Evolutionary conservation across 2,888 invertebrate species (phyloP).

Genomic region (Hetaerina titia): DNA sequence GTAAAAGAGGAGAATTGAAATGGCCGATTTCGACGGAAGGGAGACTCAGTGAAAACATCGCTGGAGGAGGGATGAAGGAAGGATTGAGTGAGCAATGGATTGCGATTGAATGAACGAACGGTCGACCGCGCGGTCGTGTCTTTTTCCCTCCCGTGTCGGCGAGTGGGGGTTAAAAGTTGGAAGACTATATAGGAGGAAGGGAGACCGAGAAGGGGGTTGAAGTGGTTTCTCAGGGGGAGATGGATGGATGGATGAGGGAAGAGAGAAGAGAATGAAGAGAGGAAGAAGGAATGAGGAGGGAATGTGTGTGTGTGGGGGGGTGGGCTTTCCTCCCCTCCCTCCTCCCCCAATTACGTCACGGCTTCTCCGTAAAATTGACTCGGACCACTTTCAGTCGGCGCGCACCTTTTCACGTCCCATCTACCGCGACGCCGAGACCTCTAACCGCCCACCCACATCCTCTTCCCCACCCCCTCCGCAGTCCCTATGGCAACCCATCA

Average conservation of each 20-base stretch:
- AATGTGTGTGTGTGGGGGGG: not conserved
- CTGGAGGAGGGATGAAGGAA: no score
- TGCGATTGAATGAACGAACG: no score
- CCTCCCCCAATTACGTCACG: slow-evolving; percentile 52
- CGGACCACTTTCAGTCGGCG: slow-evolving; percentile 28
- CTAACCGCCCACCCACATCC: not conserved
- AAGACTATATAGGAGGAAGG: no score
- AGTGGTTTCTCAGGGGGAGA: not conserved
- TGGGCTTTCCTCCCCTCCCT: not conserved
- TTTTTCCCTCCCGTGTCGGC: no score
- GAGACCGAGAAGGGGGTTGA: no score
- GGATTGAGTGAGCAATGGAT: no score
- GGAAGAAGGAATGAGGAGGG: not conserved
- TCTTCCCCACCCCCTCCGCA: not conserved
- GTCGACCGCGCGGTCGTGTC: no score
- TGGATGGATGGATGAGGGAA: not conserved
- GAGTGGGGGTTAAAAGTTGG: no score
- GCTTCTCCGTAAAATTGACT: slow-evolving; percentile 55
- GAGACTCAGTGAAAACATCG: no score
- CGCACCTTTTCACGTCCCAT: slow-evolving; percentile 49
- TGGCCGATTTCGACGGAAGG: no score
- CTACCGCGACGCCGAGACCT: slow-evolving; percentile 5
- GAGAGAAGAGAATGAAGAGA: not conserved
- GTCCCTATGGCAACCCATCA: not conserved
- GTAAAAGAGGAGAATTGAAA: no score